Conservation (phyloP, 2,888 invertebrate species). For the Apotomis capreana region DNA sequence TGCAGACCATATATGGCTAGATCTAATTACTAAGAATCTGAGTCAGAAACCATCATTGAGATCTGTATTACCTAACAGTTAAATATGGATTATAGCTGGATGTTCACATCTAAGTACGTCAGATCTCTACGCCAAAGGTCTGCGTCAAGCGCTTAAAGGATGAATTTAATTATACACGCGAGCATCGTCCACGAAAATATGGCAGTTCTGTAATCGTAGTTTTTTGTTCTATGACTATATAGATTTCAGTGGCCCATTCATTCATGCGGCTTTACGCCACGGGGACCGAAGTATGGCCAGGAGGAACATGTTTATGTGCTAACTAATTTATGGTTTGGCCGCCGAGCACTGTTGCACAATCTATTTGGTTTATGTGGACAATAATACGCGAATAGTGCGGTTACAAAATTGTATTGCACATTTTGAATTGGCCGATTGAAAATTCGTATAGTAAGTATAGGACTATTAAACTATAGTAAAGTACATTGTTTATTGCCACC, state of each 20-base stretch:
- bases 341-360: conserved; percentile 49
- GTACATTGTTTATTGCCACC: conserved; percentile 15
- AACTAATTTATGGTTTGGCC: conserved; percentile 51
- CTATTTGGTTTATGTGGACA: conserved; percentile 42
- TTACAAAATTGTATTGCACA: conserved; percentile 21
- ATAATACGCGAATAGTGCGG: conserved; percentile 35
- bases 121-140: conserved; percentile 10
- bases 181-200: not conserved
- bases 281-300: conserved; percentile 43
- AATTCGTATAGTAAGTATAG: not conserved
- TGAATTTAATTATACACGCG: not conserved
- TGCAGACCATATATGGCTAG: conserved; percentile 12
- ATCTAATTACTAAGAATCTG: not conserved
- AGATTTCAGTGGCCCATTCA: conserved; percentile 48
- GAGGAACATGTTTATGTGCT: conserved; percentile 53
- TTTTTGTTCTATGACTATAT: conserved; percentile 42
- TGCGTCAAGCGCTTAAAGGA: not conserved
- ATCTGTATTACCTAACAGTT: conserved; percentile 4
- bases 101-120: not conserved
- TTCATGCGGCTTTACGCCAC: conserved; percentile 45
- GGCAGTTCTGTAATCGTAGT: conserved; percentile 35
- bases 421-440: conserved; percentile 9
- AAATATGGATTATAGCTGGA: conserved; percentile 9
- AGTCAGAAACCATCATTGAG: conserved; percentile 3
- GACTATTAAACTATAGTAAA: conserved; percentile 5